A percentile compares a stretch with the other conserved stretches of the same genome.
These are phyloP conservation scores for Cygnus olor DNA, from an alignment of 2,797 vertebrate genomes.

Conservation along the genomic window DNA sequence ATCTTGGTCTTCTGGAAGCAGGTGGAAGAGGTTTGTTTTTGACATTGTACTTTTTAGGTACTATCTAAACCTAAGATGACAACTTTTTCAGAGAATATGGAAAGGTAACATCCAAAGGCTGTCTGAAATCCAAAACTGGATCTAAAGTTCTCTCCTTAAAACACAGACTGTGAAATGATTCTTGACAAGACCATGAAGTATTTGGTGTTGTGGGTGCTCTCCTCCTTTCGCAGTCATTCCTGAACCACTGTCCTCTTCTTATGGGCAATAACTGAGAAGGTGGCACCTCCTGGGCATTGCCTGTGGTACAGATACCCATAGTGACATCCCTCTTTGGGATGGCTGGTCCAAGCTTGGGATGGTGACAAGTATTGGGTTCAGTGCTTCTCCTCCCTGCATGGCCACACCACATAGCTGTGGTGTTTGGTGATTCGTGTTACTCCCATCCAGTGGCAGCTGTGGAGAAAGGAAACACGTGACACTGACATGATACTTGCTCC, in stretches of 20 bases:
- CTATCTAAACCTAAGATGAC: neutral
- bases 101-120: neutral
- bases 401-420: conserved; percentile 49
- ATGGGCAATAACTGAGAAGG: neutral
- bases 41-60: neutral
- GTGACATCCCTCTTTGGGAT: conserved; percentile 46
- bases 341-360: conserved; percentile 31
- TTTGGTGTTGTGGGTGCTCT: conserved; percentile 2
- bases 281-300: conserved; percentile 12
- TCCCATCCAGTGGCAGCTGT: conserved; percentile 72
- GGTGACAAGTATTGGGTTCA: conserved; percentile 18
- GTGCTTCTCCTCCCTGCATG: conserved; percentile 61
- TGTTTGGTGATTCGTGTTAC: conserved; percentile 49
- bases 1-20: neutral
- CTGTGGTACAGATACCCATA: neutral
- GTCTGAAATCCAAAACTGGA: neutral
- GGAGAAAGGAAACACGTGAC: conserved; percentile 74
- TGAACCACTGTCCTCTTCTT: conserved; percentile 52
- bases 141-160: neutral
- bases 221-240: neutral
- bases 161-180: neutral
- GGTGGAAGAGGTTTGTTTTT: neutral
- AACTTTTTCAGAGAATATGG: neutral
- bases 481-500: conserved; percentile 61
- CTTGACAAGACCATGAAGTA: neutral